Conservation (phyloP, 2,113 vertebrate species). For the Gila orcuttii region DNA sequence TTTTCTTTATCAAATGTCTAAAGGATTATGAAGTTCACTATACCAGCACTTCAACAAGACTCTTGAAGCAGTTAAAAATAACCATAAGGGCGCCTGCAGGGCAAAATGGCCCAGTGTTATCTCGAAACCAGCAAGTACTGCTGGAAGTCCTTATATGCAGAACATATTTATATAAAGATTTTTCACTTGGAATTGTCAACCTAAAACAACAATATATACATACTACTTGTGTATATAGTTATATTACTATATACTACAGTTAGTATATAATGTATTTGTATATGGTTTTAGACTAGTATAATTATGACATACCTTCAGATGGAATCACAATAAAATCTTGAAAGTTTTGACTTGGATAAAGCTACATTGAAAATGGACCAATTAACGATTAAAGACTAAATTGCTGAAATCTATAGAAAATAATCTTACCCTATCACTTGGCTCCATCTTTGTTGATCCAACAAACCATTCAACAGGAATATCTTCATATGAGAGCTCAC, state of each 20-base stretch:
- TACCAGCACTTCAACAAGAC: conserved; percentile 32
- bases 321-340: neutral
- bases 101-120: conserved; percentile 52
- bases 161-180: conserved; percentile 6
- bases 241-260: too few relatives aligned
- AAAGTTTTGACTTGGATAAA: neutral
- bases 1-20: neutral
- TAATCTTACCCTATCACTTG: conserved; percentile 86
- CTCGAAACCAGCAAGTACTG: conserved; percentile 44
- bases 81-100: conserved; percentile 38
- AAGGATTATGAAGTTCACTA: conserved; percentile 16
- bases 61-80: conserved; percentile 61
- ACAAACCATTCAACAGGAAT: conserved; percentile 93
- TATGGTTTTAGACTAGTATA: neutral
- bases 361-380: neutral
- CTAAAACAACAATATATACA: neutral
- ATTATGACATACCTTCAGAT: neutral
- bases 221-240: neutral
- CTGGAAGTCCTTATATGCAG: conserved; percentile 50
- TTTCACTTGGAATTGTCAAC: neutral
- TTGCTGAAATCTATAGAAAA: neutral
- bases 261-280: too few relatives aligned
- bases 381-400: too few relatives aligned
- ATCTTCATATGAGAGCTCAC: conserved; percentile 94
- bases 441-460: conserved; percentile 86